phyloP scores from a whole-genome alignment of 1,140 invertebrate genomes.

The Lordiphosa stackelbergi region DNA sequence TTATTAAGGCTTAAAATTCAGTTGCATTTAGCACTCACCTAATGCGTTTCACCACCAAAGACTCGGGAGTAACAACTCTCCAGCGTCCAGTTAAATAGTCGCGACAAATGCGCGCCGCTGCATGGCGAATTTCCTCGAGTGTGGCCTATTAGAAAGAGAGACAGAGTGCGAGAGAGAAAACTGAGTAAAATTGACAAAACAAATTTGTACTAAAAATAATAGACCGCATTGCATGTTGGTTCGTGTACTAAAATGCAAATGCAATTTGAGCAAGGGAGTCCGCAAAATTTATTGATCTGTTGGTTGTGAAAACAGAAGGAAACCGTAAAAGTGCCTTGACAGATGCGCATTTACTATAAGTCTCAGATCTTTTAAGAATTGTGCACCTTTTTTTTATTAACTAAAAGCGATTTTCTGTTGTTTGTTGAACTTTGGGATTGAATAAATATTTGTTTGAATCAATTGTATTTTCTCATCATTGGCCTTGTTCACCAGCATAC shows the following conservation, averaged over 20 bases:
- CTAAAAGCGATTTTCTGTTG: too few relatives aligned
- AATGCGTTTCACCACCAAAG: constrained; percentile 88
- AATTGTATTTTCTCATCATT: too few relatives aligned
- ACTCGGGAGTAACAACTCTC: constrained; percentile 86
- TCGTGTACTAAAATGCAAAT: background rate
- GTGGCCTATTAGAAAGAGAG: constrained; percentile 54
- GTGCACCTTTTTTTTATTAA: too few relatives aligned
- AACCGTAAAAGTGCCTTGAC: too few relatives aligned
- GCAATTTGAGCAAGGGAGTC: too few relatives aligned
- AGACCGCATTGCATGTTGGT: constrained; percentile 10
- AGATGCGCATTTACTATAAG: too few relatives aligned
- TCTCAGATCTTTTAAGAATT: too few relatives aligned
- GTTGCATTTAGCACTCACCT: constrained; percentile 80
- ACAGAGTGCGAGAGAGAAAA: constrained; percentile 5
- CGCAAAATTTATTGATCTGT: too few relatives aligned
- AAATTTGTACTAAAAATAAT: constrained; percentile 28
- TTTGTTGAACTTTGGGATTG: too few relatives aligned
- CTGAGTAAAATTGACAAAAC: constrained; percentile 53
- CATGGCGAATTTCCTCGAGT: constrained; percentile 84
- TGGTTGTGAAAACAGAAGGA: too few relatives aligned
- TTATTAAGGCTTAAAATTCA: background rate
- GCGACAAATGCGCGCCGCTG: constrained; percentile 90
- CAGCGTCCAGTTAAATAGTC: constrained; percentile 92
- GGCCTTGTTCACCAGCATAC: too few relatives aligned
- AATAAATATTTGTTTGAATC: too few relatives aligned